Conservation (phyloP, 2,113 vertebrate species). For the Lipophrys pholis region DNA sequence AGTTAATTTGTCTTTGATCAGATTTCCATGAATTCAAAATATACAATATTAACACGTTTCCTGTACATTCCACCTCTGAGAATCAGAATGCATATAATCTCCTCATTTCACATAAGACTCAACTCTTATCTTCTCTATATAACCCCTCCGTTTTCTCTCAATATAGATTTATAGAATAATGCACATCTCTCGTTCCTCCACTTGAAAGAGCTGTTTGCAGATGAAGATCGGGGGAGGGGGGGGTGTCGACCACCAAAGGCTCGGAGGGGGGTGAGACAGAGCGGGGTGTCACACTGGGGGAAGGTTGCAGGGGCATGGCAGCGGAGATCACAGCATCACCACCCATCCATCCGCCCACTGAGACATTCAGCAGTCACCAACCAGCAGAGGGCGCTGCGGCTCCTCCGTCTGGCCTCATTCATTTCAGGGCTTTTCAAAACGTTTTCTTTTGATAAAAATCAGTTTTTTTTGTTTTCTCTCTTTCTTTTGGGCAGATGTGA, state of each 20-base stretch:
- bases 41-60: constrained; percentile 94
- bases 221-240: constrained; percentile 34
- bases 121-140: constrained; percentile 51
- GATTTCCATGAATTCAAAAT: constrained; percentile 86
- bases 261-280: constrained; percentile 67
- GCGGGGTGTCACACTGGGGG: constrained; percentile 64
- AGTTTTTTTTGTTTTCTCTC: not conserved
- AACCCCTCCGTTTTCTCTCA: constrained; percentile 37
- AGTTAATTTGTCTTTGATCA: constrained; percentile 60
- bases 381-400: constrained; percentile 41
- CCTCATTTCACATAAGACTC: constrained; percentile 69
- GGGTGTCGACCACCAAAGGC: constrained; percentile 23
- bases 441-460: not conserved
- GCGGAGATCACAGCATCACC: constrained; percentile 76
- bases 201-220: constrained; percentile 54
- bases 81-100: constrained; percentile 67
- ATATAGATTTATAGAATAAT: constrained; percentile 62
- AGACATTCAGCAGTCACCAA: constrained; percentile 61
- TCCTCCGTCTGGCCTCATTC: constrained; percentile 5
- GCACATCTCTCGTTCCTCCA: constrained; percentile 51
- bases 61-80: constrained; percentile 82
- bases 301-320: constrained; percentile 68
- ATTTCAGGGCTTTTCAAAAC: not conserved
- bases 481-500: no score
- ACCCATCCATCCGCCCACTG: constrained; percentile 45